A percentile compares a stretch with the other conserved stretches of the same genome.
phyloP scores from a whole-genome alignment of 2,888 invertebrate genomes.

The Aleiodes leptofemur region DNA sequence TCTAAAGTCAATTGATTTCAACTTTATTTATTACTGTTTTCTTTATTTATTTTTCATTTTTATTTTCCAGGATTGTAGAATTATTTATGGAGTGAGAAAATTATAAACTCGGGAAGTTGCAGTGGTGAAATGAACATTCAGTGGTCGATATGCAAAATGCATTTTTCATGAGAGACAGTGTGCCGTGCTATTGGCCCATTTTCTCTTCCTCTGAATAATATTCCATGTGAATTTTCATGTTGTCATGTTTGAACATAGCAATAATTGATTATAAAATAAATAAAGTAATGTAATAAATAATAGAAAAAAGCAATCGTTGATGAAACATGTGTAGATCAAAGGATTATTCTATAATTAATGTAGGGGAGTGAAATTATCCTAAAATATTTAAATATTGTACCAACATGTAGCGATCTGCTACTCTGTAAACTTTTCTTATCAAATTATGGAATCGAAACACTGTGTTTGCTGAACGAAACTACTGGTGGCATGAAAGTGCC shows the following conservation, averaged over 20 bases:
- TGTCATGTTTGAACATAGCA: constrained; percentile 25
- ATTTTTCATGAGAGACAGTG: constrained; percentile 69
- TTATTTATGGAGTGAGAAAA: constrained; percentile 22
- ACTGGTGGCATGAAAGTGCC: constrained; percentile 43
- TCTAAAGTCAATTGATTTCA: constrained; percentile 22
- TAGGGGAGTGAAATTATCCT: constrained; percentile 58
- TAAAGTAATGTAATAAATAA: constrained; percentile 16
- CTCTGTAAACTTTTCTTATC: constrained; percentile 23
- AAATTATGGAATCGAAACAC: constrained; percentile 40
- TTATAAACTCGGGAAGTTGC: constrained; percentile 20
- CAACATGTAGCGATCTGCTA: constrained; percentile 46
- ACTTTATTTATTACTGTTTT: not conserved
- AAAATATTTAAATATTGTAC: constrained; percentile 31
- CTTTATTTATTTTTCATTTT: not conserved
- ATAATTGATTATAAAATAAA: constrained; percentile 29
- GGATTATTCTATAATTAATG: constrained; percentile 65
- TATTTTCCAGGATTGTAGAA: not conserved
- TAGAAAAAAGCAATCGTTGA: constrained; percentile 47
- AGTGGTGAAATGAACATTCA: not conserved
- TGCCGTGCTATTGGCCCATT: constrained; percentile 65
- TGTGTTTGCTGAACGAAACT: constrained; percentile 37
- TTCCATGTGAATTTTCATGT: constrained; percentile 16
- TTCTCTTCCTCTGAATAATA: constrained; percentile 43
- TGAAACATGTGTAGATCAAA: constrained; percentile 65
- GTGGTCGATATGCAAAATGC: constrained; percentile 53